These are phyloP conservation scores for Lerema accius DNA, from an alignment of 1,140 invertebrate genomes.

Conservation along the genomic window DNA sequence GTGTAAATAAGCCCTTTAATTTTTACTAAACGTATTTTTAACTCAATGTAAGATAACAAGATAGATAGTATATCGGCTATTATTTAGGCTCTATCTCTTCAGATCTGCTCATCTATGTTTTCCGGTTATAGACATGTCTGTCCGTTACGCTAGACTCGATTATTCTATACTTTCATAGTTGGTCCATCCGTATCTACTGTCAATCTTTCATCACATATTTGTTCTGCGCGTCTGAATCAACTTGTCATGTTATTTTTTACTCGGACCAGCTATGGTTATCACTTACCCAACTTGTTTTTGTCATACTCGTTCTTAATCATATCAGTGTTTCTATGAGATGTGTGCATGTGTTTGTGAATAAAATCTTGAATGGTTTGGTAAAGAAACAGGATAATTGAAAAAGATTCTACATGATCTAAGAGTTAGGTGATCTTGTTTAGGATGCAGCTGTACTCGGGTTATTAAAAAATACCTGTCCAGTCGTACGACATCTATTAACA, in stretches of 20 bases:
- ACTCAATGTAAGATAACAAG: too few relatives aligned
- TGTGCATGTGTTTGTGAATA: slow-evolving; percentile 3
- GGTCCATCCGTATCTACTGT: slow-evolving; percentile 46
- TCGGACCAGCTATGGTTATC: slow-evolving; percentile 50
- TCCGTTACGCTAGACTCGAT: slow-evolving; percentile 19
- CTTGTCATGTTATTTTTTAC: slow-evolving; percentile 49
- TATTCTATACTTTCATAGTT: slow-evolving; percentile 25
- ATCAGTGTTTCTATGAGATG: not conserved
- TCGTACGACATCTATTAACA: not conserved
- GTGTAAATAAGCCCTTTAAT: too few relatives aligned
- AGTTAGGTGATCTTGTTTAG: too few relatives aligned
- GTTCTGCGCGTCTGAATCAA: slow-evolving; percentile 48
- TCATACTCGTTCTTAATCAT: slow-evolving; percentile 24
- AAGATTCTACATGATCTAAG: too few relatives aligned
- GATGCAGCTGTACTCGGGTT: too few relatives aligned
- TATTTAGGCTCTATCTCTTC: not conserved
- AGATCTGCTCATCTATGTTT: slow-evolving; percentile 19
- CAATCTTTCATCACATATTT: slow-evolving; percentile 60
- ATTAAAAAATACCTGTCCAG: too few relatives aligned
- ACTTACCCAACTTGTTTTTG: slow-evolving; percentile 47
- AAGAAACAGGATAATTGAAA: too few relatives aligned
- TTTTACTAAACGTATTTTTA: too few relatives aligned
- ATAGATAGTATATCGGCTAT: too few relatives aligned
- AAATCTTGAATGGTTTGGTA: not conserved
- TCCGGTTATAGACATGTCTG: slow-evolving; percentile 17